These are phyloP conservation scores for Astropecten irregularis DNA, from an alignment of 53 echinoderm and acorn worm species.

Conservation along the genomic window DNA sequence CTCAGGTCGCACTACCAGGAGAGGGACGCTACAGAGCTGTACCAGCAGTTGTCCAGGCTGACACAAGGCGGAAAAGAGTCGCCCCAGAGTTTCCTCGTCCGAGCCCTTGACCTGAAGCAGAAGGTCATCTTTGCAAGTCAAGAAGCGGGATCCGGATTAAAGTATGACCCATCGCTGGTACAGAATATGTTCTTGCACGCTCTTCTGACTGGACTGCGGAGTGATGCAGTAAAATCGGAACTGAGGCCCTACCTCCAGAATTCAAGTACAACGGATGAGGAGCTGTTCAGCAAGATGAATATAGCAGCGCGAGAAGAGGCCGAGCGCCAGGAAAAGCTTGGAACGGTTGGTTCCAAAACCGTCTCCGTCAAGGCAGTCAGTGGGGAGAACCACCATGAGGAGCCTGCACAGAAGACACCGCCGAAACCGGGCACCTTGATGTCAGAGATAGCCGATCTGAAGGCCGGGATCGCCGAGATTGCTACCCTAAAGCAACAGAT, in stretches of 20 bases:
- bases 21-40: slow-evolving; percentile 63
- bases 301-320: slow-evolving; percentile 28
- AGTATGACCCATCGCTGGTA: slow-evolving; percentile 21
- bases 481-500: not conserved
- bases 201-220: slow-evolving; percentile 36
- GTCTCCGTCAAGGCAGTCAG: not conserved
- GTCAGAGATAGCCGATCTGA: not conserved
- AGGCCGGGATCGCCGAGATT: not conserved
- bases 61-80: not conserved
- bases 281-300: slow-evolving; percentile 23
- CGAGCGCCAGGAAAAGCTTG: slow-evolving; percentile 19
- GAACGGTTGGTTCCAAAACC: not conserved
- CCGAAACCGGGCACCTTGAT: slow-evolving; percentile 6
- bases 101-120: not conserved
- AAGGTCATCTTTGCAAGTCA: slow-evolving; percentile 8
- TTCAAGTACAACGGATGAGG: slow-evolving; percentile 32
- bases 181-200: slow-evolving; percentile 61
- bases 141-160: slow-evolving; percentile 6
- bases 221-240: slow-evolving; percentile 49
- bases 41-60: slow-evolving; percentile 43
- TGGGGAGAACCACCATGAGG: too few species aligned
- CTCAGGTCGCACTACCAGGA: slow-evolving; percentile 60
- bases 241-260: slow-evolving; percentile 32
- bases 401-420: too few species aligned
- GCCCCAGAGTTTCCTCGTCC: slow-evolving; percentile 18